These are phyloP conservation scores for Dissostichus mawsoni DNA, from an alignment of 2,113 vertebrate species.

Conservation along the genomic window DNA sequence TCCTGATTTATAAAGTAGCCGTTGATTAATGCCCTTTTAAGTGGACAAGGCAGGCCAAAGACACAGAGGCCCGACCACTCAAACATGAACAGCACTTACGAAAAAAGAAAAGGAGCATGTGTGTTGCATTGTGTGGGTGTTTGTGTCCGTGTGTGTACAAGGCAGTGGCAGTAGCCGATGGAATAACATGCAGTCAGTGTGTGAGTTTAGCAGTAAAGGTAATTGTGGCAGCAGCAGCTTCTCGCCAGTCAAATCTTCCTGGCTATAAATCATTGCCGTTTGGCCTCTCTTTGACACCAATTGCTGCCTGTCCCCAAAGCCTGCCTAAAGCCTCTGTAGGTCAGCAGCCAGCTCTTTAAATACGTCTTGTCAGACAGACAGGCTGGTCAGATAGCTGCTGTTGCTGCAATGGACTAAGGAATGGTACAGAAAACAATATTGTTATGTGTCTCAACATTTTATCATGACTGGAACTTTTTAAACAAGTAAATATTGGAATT, in stretches of 20 bases:
- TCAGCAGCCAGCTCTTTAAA: constrained; percentile 75
- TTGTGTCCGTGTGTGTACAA: constrained; percentile 33
- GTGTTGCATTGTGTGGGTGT: constrained; percentile 21
- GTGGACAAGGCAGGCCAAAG: constrained; percentile 92
- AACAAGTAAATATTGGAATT: no score
- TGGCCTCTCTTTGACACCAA: constrained; percentile 82
- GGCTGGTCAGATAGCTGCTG: constrained; percentile 35
- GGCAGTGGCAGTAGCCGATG: constrained; percentile 38
- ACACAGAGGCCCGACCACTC: constrained; percentile 84
- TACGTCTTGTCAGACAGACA: constrained; percentile 74
- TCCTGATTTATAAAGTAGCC: constrained; percentile 96
- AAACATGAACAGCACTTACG: constrained; percentile 87
- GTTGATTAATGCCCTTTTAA: constrained; percentile 98
- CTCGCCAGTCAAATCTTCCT: constrained; percentile 83
- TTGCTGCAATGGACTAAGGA: constrained; percentile 35
- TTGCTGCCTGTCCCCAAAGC: constrained; percentile 75
- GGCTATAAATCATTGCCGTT: constrained; percentile 86
- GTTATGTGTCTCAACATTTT: neutral
- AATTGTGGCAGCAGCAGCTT: constrained; percentile 83
- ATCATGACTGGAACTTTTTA: no score
- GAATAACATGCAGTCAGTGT: constrained; percentile 82
- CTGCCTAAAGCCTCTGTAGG: constrained; percentile 74
- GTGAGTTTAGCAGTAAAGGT: constrained; percentile 74
- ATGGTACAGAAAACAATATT: constrained; percentile 17
- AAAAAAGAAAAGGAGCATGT: constrained; percentile 37